These are phyloP conservation scores for Sebastes trivittatus DNA, from an alignment of 2,797 vertebrate genomes.

Conservation along the genomic window DNA sequence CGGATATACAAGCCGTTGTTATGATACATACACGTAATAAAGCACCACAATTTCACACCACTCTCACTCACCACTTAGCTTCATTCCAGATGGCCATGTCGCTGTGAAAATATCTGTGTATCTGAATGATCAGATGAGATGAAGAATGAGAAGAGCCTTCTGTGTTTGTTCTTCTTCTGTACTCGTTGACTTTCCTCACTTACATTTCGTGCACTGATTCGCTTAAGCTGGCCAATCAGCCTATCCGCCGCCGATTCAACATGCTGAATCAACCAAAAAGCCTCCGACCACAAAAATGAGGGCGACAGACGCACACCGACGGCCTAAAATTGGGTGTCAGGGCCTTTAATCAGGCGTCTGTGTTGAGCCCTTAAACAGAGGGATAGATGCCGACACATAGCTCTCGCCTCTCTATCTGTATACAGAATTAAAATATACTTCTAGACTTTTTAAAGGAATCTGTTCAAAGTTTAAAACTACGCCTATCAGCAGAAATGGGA, in stretches of 20 bases:
- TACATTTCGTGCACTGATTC: background rate
- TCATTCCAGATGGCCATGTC: too few relatives aligned
- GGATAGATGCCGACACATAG: too few relatives aligned
- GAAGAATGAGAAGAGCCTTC: background rate
- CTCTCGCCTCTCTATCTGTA: too few relatives aligned
- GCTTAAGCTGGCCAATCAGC: background rate
- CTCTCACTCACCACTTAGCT: background rate
- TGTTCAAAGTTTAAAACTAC: background rate
- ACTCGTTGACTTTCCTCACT: background rate
- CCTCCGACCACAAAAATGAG: background rate
- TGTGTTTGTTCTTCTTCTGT: background rate
- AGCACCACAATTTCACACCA: background rate
- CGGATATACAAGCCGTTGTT: background rate
- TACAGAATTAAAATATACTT: background rate
- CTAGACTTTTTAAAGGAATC: background rate
- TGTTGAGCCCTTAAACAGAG: background rate
- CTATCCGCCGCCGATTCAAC: background rate
- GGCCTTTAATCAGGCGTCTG: conserved; percentile 5
- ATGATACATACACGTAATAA: background rate
- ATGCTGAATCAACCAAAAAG: background rate
- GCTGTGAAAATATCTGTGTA: background rate
- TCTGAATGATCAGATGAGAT: background rate
- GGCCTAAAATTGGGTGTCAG: too few relatives aligned
- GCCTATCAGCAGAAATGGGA: background rate
- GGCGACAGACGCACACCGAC: background rate